phyloP scores from a whole-genome alignment of 2,888 invertebrate genomes.

The Meta bourneti region DNA sequence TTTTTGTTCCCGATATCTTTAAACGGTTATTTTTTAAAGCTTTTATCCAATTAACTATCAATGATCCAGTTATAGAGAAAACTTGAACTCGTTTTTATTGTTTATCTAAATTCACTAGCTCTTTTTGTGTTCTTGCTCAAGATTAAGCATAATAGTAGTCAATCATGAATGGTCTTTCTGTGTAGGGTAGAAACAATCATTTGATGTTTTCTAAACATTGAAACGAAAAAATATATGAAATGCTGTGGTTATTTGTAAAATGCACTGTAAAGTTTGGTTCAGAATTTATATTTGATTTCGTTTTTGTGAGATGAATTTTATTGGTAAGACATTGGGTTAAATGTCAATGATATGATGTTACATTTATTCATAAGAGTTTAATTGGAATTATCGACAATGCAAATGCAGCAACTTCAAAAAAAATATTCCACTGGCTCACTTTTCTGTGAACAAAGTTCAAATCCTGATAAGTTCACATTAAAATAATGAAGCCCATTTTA shows the following conservation, averaged over 20 bases:
- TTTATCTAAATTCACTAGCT: constrained; percentile 21
- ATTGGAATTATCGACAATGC: constrained; percentile 42
- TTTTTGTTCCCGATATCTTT: too few relatives aligned
- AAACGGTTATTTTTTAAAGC: neutral
- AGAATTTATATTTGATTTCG: constrained; percentile 19
- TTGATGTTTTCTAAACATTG: constrained; percentile 68
- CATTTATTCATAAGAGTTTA: constrained; percentile 32
- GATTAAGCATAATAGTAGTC: constrained; percentile 31
- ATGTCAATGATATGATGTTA: constrained; percentile 13
- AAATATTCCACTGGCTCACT: neutral
- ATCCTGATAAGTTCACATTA: neutral
- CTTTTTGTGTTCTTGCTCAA: constrained; percentile 56
- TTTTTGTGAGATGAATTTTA: constrained; percentile 23
- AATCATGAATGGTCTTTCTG: constrained; percentile 59
- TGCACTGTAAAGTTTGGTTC: constrained; percentile 44
- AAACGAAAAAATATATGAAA: constrained; percentile 40
- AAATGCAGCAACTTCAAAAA: constrained; percentile 63
- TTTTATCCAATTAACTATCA: neutral
- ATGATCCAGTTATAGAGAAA: neutral
- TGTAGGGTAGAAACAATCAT: constrained; percentile 70
- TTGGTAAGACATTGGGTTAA: neutral
- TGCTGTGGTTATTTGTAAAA: constrained; percentile 47
- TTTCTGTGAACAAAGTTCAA: neutral
- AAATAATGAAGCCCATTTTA: neutral
- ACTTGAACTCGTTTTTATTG: neutral